Evolutionary conservation across 2,888 invertebrate species (phyloP), one percentile per base, ranked within the genome.

Genomic region (Carabus problematicus): DNA sequence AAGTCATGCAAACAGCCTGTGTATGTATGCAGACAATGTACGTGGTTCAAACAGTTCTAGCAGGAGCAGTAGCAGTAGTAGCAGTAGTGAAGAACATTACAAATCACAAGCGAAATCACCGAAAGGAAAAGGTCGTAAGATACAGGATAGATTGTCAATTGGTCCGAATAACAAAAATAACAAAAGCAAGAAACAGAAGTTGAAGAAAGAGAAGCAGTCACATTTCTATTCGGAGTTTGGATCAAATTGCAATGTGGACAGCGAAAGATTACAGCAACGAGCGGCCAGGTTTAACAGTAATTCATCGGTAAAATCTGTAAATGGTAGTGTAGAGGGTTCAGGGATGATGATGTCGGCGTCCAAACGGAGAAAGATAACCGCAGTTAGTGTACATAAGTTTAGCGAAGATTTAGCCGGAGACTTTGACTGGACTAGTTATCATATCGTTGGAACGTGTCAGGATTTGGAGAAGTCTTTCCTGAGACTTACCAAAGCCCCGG

Each of bases 381-480:
- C 59, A 9, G 59, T 40, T 60, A 45, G 45, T 56, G 19, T 55
- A 11, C 79, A 79, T 74, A 79, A 76, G 71, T 77, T 76, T 73
- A 76, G 86, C 72, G 88, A 89, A 73, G 91, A 89, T 75, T 81
- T 83, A 71, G 86, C 88, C 72, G 87, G 88, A 71, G 91, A 93
- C 77, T 89, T 94, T 83, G 95, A 95, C 83, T 89, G 94, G 83
- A 88, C 90, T 75, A 91, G 91, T 80, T 89, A 92, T 82, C 95
- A 95, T 81, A 93, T 99, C 79, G 92, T 97, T 75, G 99, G 98
- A 72, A 95, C 95, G 16, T 97, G 96, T 83, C 88, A 87, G 80
- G 94, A 97, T 80, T 84, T 99, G 78, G 98, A 99, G 83, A 99
- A 99, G 82, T 92, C 93, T 58, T 99, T 97, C 82, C 88, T 99